These are phyloP conservation scores for Aquatica leii DNA, from an alignment of 2,888 invertebrate genomes.

Conservation along the genomic window DNA sequence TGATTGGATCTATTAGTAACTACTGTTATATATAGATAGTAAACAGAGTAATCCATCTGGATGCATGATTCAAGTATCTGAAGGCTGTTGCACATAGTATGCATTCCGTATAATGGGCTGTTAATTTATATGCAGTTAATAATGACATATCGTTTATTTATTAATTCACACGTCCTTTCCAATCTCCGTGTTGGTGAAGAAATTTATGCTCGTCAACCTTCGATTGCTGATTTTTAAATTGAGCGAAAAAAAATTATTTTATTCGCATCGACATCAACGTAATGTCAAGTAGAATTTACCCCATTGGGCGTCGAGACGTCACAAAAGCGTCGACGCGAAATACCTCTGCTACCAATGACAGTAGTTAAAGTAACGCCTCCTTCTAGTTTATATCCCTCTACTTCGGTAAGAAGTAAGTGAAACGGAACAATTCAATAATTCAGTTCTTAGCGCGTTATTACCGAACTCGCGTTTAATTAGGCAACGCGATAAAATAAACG, in stretches of 20 bases:
- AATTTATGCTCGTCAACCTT: no score
- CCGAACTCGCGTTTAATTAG: constrained; percentile 27
- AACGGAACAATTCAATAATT: constrained; percentile 49
- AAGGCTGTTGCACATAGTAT: constrained; percentile 42
- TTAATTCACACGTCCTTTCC: constrained; percentile 45
- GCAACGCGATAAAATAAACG: constrained; percentile 25
- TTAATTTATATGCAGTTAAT: constrained; percentile 43
- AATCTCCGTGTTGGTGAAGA: constrained; percentile 18
- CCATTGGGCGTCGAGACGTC: constrained; percentile 53
- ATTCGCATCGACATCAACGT: not conserved
- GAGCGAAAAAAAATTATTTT: no score
- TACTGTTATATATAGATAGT: constrained; percentile 36
- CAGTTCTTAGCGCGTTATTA: constrained; percentile 38
- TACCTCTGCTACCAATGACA: constrained; percentile 49
- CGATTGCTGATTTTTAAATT: no score
- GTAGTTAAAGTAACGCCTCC: constrained; percentile 48
- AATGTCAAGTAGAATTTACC: constrained; percentile 27
- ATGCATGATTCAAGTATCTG: constrained; percentile 42
- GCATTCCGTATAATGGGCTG: constrained; percentile 39
- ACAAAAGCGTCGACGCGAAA: constrained; percentile 49
- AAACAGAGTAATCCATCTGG: constrained; percentile 40
- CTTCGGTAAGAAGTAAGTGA: constrained; percentile 45
- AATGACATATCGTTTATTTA: constrained; percentile 46
- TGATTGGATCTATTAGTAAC: constrained; percentile 35
- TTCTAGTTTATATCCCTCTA: constrained; percentile 45